Base-by-base conservation (phyloP, 2,113 vertebrate genomes). In the Tretioscincus oriximinensis region DNA sequence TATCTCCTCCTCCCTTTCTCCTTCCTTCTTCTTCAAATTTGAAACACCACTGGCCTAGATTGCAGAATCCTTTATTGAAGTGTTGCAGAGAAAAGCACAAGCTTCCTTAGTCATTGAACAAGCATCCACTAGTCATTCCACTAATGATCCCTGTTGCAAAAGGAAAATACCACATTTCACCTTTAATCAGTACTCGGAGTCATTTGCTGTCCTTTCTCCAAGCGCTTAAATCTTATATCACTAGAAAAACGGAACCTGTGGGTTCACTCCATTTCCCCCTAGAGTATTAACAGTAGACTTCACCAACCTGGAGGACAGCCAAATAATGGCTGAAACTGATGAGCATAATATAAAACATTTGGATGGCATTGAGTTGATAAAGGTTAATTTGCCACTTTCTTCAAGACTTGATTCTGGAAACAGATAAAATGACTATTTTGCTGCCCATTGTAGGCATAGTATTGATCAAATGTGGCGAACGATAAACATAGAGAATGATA, bases 401-500 rank as follows among this genome's bases (percentile, higher is more conserved):
- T 73, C 49, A 73, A 8, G 2, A 22, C 49, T 73, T 54, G 28
- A 69, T 61, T 24, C 24, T 28, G 49, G 26, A 20, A 64, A 28
- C 7, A 0, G 10, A 7, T 12, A 16, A 49, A 18, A 84, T 76
- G 77, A 31, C 6, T 9, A 35, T 5, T 29, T 51, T 60, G 45
- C 21, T 18, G 49, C 16, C 51, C 45, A 21, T 0, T 5, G 5
- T 70, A 72, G 84, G 41, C 73, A 65, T 81, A 61, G 12, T 2
- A 73, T 7, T 54, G 73, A 64, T n/a, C 12, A 8, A 49, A 18
- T 58, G 81, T 65, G 35, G 35, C 2, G 35, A 41, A 41, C 5
- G 29, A 68, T 31, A 47, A 10, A 9, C 9, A 41, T 8, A 85
- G 29, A 76, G 72, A 77, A 83, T 89, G 81, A 80, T 29, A 84